A percentile compares a stretch with the other conserved stretches of the same genome.
phyloP scores from a whole-genome alignment of 2,888 invertebrate species.

The Blomia tropicalis region DNA sequence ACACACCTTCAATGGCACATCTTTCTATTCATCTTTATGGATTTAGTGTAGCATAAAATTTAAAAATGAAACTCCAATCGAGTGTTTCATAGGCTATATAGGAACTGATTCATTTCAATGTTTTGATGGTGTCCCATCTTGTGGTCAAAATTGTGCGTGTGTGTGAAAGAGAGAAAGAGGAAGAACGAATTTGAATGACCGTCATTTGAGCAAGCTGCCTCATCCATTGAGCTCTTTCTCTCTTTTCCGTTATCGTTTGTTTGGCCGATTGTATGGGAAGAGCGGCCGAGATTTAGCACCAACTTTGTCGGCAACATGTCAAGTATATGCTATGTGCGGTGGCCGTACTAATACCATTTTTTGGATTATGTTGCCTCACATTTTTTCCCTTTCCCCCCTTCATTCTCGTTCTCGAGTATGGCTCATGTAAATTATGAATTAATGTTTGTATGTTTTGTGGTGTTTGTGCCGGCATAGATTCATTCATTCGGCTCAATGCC shows the following conservation, averaged over 20 bases:
- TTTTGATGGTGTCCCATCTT: no score
- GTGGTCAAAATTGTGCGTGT: no score
- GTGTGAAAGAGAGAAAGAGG: no score
- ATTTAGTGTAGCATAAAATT: conserved; percentile 15
- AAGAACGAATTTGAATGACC: no score
- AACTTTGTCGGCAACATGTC: conserved; percentile 7
- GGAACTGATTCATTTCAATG: no score
- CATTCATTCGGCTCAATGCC: no score
- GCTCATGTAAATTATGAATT: conserved; percentile 10
- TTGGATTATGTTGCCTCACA: not conserved
- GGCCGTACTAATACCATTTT: not conserved
- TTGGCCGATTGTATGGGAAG: not conserved
- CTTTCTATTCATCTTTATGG: conserved; percentile 15
- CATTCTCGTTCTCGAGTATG: no score
- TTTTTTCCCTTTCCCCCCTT: no score
- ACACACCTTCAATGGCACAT: not conserved
- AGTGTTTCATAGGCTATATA: no score
- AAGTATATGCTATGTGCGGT: not conserved
- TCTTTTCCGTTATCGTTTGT: no score
- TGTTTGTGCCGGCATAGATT: not conserved
- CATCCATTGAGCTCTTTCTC: no score
- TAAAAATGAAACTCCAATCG: conserved; percentile 2
- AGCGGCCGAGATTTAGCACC: not conserved
- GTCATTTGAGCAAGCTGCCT: no score
- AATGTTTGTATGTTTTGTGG: not conserved